Conservation (phyloP, 2,113 vertebrate species). For the Rhabdomys dilectus region DNA sequence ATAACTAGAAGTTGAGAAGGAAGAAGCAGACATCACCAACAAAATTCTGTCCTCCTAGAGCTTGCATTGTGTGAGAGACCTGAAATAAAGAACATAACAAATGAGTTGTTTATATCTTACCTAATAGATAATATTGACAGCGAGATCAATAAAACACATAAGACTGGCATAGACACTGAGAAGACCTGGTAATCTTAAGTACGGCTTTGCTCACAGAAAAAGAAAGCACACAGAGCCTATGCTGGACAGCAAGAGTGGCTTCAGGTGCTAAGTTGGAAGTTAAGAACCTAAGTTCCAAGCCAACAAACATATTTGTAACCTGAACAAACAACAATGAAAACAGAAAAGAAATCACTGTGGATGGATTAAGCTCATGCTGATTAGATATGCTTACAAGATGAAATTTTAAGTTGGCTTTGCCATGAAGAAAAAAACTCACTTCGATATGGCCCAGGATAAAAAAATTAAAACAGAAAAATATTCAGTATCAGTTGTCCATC, state of each 20-base stretch:
- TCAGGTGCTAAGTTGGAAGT: not conserved
- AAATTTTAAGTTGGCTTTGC: not conserved
- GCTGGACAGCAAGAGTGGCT: not conserved
- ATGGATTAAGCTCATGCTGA: not conserved
- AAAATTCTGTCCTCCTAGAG: not conserved
- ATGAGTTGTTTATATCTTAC: not conserved
- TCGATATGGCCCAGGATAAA: slow-evolving; percentile 29
- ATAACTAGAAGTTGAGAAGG: not conserved
- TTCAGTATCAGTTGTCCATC: not conserved
- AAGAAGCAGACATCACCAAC: not conserved
- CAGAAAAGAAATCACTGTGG: not conserved
- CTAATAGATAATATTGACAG: not conserved
- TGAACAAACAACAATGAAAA: not conserved
- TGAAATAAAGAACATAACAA: not conserved
- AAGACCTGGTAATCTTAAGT: not conserved
- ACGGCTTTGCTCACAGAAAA: not conserved
- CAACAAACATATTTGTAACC: not conserved
- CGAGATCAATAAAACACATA: not conserved
- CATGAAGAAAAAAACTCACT: slow-evolving; percentile 10
- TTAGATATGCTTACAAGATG: not conserved
- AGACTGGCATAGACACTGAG: fast-evolving
- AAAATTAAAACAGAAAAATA: slow-evolving; percentile 38
- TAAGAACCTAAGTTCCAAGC: not conserved
- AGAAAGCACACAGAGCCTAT: not conserved
- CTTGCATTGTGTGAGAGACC: not conserved